Percentiles rank a stretch among this genome's conserved stretches.
These are phyloP conservation scores for Thamnophis sirtalis DNA, from an alignment of 2,113 vertebrate genomes.

Conservation along the genomic window DNA sequence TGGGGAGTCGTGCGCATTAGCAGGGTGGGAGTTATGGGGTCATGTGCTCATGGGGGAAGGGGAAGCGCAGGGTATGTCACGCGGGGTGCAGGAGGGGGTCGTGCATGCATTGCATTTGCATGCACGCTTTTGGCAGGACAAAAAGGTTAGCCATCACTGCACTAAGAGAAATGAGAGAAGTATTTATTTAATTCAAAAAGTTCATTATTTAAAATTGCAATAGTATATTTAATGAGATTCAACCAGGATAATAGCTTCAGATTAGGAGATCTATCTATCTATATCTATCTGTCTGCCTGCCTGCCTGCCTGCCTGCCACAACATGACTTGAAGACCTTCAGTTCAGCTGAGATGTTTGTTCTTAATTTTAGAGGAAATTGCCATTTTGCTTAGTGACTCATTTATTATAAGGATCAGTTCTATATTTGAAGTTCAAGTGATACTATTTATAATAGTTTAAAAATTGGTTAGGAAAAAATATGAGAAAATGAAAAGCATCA, in stretches of 20 bases:
- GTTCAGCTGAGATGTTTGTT: neutral
- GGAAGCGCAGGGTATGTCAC: too few species aligned
- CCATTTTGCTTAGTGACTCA: accelerated
- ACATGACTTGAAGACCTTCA: neutral
- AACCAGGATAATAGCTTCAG: neutral
- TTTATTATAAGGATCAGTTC: neutral
- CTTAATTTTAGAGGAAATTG: slow-evolving; percentile 19
- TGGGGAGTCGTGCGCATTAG: too few species aligned
- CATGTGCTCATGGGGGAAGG: too few species aligned
- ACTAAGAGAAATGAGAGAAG: neutral
- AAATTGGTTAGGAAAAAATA: neutral
- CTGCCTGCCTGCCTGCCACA: neutral
- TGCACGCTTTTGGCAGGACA: too few species aligned
- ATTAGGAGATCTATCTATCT: neutral
- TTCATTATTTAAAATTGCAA: neutral
- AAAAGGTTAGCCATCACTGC: too few species aligned
- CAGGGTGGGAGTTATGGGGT: too few species aligned
- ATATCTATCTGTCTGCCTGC: neutral
- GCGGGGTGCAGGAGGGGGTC: too few species aligned
- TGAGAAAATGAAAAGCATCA: accelerated
- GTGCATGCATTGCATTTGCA: too few species aligned
- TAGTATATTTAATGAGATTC: neutral
- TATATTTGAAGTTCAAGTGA: neutral
- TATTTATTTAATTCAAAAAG: neutral
- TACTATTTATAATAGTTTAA: neutral